Percentiles rank a stretch among this genome's conserved stretches.
phyloP scores from a whole-genome alignment of 2,888 invertebrate species.

The Lordiphosa fenestrarum region DNA sequence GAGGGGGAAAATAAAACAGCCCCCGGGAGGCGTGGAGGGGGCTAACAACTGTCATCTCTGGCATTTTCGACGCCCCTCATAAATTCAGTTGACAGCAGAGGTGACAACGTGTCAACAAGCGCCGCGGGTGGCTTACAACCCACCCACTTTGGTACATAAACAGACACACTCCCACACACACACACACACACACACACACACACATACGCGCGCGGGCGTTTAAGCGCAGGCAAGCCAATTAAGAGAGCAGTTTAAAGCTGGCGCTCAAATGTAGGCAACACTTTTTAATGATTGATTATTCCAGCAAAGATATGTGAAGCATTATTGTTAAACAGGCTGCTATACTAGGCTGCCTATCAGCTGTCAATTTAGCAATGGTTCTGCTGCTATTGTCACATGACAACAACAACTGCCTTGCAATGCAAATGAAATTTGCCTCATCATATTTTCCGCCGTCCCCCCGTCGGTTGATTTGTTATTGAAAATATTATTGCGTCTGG shows the following conservation, averaged over 20 bases:
- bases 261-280: constrained; percentile 42
- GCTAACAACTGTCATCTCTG: constrained; percentile 24
- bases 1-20: not conserved
- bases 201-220: not conserved
- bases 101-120: constrained; percentile 73
- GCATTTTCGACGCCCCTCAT: constrained; percentile 41
- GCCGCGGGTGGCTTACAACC: constrained; percentile 49
- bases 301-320: not conserved
- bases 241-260: constrained; percentile 34
- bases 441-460: constrained; percentile 11
- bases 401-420: constrained; percentile 23
- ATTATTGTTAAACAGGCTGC: not conserved
- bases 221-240: constrained; percentile 45
- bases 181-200: constrained; percentile 1
- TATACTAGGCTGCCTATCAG: constrained; percentile 19
- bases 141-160: constrained; percentile 12
- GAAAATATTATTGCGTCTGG: constrained; percentile 56
- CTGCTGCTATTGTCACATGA: constrained; percentile 43
- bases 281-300: constrained; percentile 57
- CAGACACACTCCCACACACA: not conserved
- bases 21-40: constrained; percentile 4
- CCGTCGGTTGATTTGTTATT: constrained; percentile 46
- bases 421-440: constrained; percentile 11
- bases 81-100: constrained; percentile 67
- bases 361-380: constrained; percentile 37